Evolutionary conservation across 2,888 invertebrate genomes (phyloP).

Genomic region (Boloria selene): DNA sequence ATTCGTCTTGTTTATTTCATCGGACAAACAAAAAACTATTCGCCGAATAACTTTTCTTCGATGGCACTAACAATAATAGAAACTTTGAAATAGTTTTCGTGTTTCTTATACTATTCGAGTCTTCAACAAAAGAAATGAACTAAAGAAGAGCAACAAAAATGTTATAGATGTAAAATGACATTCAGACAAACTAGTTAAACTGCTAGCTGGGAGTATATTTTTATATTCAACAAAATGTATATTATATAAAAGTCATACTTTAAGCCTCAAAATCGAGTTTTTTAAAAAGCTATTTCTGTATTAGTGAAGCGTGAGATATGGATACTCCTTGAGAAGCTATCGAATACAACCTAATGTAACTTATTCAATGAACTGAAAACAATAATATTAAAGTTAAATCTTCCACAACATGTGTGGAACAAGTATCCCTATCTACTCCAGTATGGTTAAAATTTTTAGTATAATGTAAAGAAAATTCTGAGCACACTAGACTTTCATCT

Average conservation of each 20-base stretch:
- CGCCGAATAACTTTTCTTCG: constrained; percentile 24
- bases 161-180: not conserved
- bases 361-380: not conserved
- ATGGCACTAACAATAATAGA: constrained; percentile 23
- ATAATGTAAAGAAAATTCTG: too few species aligned
- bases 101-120: constrained; percentile 9
- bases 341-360: too few species aligned
- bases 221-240: too few species aligned
- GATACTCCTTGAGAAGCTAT: too few species aligned
- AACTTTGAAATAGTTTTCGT: constrained; percentile 22
- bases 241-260: too few species aligned
- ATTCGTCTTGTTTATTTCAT: constrained; percentile 41
- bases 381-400: constrained; percentile 10
- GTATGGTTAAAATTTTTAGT: not conserved
- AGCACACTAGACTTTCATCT: not conserved
- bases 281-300: too few species aligned
- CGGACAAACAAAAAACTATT: constrained; percentile 19
- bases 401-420: constrained; percentile 7
- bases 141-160: not conserved
- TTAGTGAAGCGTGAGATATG: too few species aligned
- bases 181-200: constrained; percentile 5
- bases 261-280: too few species aligned
- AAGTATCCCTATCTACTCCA: not conserved
- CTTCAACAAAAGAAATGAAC: constrained; percentile 19
- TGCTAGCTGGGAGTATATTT: not conserved